These are phyloP conservation scores for Jacana jacana DNA, from an alignment of 2,113 vertebrate genomes.

Conservation along the genomic window DNA sequence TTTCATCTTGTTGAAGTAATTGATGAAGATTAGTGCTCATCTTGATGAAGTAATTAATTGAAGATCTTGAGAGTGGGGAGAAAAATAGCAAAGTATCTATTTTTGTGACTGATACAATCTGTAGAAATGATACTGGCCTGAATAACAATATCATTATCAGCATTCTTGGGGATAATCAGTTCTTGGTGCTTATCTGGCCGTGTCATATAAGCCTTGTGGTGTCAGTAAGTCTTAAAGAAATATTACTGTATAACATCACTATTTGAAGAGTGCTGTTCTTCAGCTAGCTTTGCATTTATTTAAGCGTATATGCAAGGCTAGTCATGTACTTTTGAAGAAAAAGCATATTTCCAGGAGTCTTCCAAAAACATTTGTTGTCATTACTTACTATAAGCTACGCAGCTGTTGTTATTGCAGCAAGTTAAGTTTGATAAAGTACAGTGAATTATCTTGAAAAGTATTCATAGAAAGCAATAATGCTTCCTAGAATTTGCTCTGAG, in stretches of 20 bases:
- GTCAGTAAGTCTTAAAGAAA: neutral
- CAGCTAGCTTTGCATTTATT: neutral
- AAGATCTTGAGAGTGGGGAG: neutral
- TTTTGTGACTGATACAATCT: neutral
- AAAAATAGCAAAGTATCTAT: neutral
- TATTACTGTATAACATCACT: neutral
- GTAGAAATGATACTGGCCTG: neutral
- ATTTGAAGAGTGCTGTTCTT: neutral
- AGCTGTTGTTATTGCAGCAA: neutral
- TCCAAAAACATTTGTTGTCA: neutral
- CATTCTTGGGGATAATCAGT: neutral
- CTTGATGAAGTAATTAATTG: neutral
- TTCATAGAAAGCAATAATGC: slow-evolving; percentile 65
- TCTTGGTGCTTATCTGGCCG: neutral
- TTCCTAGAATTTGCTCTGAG: slow-evolving; percentile 62
- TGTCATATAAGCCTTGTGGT: neutral
- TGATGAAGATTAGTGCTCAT: no score
- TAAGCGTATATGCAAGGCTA: neutral
- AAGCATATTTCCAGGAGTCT: slow-evolving; percentile 8
- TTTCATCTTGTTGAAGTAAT: neutral
- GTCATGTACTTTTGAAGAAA: neutral
- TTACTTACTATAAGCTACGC: neutral
- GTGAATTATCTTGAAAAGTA: slow-evolving; percentile 9
- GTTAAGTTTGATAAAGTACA: neutral
- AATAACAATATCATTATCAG: neutral